These are phyloP conservation scores for Sepioteuthis lessoniana DNA, from an alignment of 2,888 invertebrate genomes.

Conservation along the genomic window DNA sequence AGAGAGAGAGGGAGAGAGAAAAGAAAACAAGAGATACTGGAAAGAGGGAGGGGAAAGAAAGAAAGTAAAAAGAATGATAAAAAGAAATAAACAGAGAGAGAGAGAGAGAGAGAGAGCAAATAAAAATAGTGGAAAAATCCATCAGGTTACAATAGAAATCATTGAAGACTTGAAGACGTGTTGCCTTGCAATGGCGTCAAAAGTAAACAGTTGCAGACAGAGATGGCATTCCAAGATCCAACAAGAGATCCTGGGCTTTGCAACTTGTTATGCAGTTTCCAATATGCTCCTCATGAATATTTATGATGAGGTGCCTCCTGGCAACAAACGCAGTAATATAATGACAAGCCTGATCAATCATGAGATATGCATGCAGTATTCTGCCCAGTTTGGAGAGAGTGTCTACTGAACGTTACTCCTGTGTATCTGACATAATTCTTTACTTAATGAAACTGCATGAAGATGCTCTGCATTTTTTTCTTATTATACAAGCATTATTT, in stretches of 20 bases:
- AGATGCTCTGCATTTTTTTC: no score
- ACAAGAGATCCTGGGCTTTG: not conserved
- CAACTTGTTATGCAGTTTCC: not conserved
- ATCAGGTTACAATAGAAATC: not conserved
- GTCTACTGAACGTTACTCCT: not conserved
- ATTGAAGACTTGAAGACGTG: not conserved
- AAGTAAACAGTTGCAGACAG: not conserved
- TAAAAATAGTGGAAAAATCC: not conserved
- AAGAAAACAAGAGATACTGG: no score
- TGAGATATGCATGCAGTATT: not conserved
- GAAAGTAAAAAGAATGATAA: no score
- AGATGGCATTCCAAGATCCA: not conserved
- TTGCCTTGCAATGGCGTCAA: not conserved
- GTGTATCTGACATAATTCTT: not conserved
- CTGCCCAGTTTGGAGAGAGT: not conserved
- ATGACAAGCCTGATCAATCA: not conserved
- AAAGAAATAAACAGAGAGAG: no score
- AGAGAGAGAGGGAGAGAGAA: not conserved
- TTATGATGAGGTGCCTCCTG: not conserved
- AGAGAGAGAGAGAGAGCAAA: no score
- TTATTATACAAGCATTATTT: no score
- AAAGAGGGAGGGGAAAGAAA: not conserved
- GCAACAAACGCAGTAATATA: not conserved
- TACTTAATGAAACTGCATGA: not conserved
- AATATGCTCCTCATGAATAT: conserved; percentile 10